A percentile compares a stretch with the other conserved stretches of the same genome.
Evolutionary conservation across 2,113 vertebrate genomes (phyloP).

Genomic region (Mixornis gularis): DNA sequence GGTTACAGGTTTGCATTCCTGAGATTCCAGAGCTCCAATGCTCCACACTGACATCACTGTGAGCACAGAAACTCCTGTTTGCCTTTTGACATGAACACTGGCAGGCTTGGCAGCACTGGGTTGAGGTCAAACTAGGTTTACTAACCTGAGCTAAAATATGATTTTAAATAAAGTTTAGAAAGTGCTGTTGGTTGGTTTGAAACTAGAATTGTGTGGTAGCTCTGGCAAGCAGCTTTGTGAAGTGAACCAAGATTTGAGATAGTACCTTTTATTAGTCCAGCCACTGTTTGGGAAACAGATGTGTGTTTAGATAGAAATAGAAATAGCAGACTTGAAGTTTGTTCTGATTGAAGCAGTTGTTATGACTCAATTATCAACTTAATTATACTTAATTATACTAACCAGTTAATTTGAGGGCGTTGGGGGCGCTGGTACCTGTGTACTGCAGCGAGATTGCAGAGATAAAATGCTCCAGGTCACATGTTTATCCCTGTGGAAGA

Average conservation of each 20-base stretch:
- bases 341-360: background rate
- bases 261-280: constrained; percentile 8
- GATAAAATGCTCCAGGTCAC: background rate
- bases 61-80: background rate
- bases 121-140: background rate
- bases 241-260: background rate
- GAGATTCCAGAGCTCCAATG: background rate
- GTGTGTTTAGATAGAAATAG: background rate
- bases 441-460: background rate
- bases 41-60: background rate
- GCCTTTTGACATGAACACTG: background rate
- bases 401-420: background rate
- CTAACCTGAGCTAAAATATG: background rate
- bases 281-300: constrained; percentile 33
- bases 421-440: background rate
- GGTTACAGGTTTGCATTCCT: constrained; percentile 53
- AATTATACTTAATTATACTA: background rate
- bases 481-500: background rate
- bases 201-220: background rate
- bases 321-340: background rate
- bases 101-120: background rate
- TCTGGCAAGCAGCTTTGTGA: background rate
- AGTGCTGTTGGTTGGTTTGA: background rate
- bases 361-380: background rate
- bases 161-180: background rate